Evolutionary conservation across 2,797 vertebrate genomes (phyloP).

Genomic region (Chaetophractus vellerosus): DNA sequence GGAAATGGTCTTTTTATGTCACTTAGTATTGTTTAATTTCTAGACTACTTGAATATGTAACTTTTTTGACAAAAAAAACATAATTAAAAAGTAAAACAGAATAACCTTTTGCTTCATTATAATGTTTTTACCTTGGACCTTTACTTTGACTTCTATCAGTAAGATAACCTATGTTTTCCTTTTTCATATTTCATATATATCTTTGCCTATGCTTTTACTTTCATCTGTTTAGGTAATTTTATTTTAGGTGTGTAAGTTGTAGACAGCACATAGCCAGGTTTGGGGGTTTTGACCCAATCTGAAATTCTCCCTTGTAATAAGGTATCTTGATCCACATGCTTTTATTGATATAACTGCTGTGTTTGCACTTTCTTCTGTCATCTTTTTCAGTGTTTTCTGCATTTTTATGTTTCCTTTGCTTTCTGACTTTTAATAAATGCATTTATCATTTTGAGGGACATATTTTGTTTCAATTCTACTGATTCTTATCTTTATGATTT

Average conservation of each 20-base stretch:
- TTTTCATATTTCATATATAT: background rate
- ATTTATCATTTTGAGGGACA: constrained; percentile 44
- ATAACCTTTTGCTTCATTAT: background rate
- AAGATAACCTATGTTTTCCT: background rate
- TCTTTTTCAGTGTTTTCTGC: background rate
- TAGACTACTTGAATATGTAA: background rate
- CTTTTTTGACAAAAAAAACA: background rate
- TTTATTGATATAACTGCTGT: constrained; percentile 5
- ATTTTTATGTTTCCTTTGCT: constrained; percentile 51
- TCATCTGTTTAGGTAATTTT: background rate
- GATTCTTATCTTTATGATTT: constrained; percentile 46
- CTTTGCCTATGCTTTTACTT: constrained; percentile 33
- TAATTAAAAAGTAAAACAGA: constrained; percentile 1
- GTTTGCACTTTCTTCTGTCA: constrained; percentile 45
- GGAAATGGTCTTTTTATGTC: background rate
- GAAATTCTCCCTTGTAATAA: constrained; percentile 23
- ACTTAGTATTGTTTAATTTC: background rate
- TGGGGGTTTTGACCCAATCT: background rate
- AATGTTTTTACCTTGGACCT: background rate
- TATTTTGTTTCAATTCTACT: constrained; percentile 13
- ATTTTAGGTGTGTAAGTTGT: constrained; percentile 34
- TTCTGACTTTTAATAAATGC: constrained; percentile 41
- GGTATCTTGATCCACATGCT: constrained; percentile 1
- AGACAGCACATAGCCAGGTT: background rate
- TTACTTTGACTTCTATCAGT: constrained; percentile 10